Percentiles rank a stretch among this genome's conserved stretches.
These are phyloP conservation scores for Clostera curtula DNA, from an alignment of 2,888 invertebrate species.

Conservation along the genomic window DNA sequence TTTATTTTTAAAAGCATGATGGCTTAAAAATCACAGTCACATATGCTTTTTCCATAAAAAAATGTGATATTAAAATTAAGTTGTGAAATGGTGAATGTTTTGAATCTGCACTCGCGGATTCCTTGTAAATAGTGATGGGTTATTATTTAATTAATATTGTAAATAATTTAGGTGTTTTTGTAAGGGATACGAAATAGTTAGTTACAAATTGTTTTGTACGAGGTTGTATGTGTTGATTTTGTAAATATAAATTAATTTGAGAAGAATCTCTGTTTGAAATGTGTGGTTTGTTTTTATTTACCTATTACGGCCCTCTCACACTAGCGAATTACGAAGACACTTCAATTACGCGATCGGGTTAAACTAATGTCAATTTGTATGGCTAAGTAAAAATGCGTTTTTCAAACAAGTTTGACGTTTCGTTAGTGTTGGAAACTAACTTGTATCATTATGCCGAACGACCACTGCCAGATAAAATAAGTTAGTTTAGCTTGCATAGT, in stretches of 20 bases:
- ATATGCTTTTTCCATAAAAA: conserved; percentile 26
- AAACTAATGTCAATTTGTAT: no score
- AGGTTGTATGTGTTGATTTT: conserved; percentile 12
- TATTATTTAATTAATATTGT: conserved; percentile 16
- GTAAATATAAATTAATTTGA: conserved; percentile 20
- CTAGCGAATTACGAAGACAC: no score
- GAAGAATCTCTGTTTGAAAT: conserved; percentile 18
- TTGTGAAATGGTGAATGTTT: conserved; percentile 25
- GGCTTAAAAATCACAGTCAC: no score
- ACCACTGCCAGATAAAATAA: no score
- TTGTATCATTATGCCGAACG: no score
- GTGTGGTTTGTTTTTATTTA: conserved; percentile 18
- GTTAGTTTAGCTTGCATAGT: no score
- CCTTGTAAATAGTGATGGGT: conserved; percentile 13
- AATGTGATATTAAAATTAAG: conserved; percentile 61
- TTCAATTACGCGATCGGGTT: no score
- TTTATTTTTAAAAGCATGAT: no score
- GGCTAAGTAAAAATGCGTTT: no score
- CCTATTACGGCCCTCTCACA: background rate
- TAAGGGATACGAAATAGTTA: conserved; percentile 25
- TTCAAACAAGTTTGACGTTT: no score
- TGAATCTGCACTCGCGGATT: no score
- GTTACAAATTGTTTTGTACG: conserved; percentile 18
- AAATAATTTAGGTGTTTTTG: conserved; percentile 13
- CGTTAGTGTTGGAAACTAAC: no score